These are phyloP conservation scores for Mamestra configurata DNA, from an alignment of 1,140 invertebrate genomes.

Conservation along the genomic window DNA sequence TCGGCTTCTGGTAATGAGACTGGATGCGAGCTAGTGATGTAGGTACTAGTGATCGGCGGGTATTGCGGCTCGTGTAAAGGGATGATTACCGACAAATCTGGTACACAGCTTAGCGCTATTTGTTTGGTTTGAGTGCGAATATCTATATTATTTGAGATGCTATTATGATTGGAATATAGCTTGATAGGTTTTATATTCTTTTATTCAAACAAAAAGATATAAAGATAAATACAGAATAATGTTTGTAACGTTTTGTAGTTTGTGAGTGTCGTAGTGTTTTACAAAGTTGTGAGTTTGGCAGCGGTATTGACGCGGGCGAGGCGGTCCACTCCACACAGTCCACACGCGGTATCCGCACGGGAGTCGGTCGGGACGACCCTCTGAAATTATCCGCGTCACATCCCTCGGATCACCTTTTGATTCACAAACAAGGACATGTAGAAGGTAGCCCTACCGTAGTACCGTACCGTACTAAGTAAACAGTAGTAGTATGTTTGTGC, in stretches of 20 bases:
- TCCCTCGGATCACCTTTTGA: background rate
- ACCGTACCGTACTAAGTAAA: no score
- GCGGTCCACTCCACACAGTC: no score
- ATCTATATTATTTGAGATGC: background rate
- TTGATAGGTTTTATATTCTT: no score
- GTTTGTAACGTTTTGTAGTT: no score
- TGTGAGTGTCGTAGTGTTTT: no score
- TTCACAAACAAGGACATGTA: background rate
- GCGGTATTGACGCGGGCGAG: no score
- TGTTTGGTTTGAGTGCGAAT: background rate
- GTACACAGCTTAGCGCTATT: background rate
- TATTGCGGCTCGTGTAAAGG: slow-evolving; percentile 4
- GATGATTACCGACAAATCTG: background rate
- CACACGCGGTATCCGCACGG: no score
- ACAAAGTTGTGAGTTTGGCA: no score
- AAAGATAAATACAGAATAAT: no score
- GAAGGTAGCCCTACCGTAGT: background rate
- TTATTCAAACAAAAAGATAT: no score
- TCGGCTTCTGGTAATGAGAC: slow-evolving; percentile 10
- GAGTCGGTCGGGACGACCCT: background rate
- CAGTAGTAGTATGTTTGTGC: background rate
- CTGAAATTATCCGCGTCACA: background rate
- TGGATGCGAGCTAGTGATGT: background rate
- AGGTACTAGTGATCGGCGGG: background rate
- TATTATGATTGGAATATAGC: no score